Percentiles rank a stretch among this genome's conserved stretches.
These are phyloP conservation scores for Myathropa florea DNA, from an alignment of 2,888 invertebrate species.

Conservation along the genomic window DNA sequence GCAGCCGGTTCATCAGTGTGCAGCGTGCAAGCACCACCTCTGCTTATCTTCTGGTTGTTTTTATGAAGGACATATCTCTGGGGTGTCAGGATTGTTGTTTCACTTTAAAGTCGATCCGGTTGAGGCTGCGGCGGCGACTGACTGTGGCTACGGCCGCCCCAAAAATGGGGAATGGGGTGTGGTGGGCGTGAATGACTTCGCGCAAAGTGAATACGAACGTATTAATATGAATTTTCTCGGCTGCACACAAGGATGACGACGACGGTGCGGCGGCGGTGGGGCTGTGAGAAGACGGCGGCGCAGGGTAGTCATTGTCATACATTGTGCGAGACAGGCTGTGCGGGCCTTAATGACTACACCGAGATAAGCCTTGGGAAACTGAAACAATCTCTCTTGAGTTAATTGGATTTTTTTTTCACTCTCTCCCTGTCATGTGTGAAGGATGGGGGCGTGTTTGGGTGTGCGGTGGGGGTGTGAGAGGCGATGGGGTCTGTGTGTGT, in stretches of 20 bases:
- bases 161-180: neutral
- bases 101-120: conserved; percentile 54
- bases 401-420: conserved; percentile 63
- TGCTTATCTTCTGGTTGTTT: conserved; percentile 27
- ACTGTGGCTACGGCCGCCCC: neutral
- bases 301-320: conserved; percentile 47
- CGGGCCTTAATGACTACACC: conserved; percentile 66
- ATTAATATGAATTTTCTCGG: conserved; percentile 64
- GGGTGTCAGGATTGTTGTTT: conserved; percentile 31
- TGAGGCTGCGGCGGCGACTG: neutral
- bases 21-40: neutral
- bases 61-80: conserved; percentile 33
- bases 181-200: conserved; percentile 42
- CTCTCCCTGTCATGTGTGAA: neutral
- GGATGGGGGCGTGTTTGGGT: neutral
- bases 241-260: neutral
- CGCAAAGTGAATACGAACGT: conserved; percentile 65
- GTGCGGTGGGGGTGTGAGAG: conserved; percentile 6
- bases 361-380: conserved; percentile 70
- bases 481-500: neutral
- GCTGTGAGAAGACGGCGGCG: neutral
- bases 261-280: neutral
- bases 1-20: conserved; percentile 16
- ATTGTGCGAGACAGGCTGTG: conserved; percentile 61
- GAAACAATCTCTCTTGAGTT: conserved; percentile 71